Conservation (phyloP, 2,888 invertebrate species). For the Euphydryas editha region DNA sequence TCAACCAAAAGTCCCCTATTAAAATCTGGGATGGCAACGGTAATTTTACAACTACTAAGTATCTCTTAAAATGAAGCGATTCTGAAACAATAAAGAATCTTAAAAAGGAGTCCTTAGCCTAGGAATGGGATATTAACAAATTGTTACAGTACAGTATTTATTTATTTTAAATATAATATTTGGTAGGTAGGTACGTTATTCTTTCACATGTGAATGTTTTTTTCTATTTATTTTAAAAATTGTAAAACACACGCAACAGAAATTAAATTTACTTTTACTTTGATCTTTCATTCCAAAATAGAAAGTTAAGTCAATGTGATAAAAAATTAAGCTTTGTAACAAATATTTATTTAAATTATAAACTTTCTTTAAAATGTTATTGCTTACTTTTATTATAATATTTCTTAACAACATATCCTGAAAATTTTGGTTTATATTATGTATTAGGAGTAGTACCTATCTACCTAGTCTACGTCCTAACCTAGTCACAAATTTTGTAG, state of each 20-base stretch:
- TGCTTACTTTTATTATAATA: not conserved
- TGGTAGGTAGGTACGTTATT: not conserved
- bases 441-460: not conserved
- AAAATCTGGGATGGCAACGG: too few relatives aligned
- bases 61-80: too few relatives aligned
- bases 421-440: not conserved
- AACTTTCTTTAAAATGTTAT: not conserved
- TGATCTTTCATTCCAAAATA: slow-evolving; percentile 4
- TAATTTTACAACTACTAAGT: too few relatives aligned
- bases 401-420: not conserved
- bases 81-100: too few relatives aligned
- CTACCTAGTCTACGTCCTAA: too few relatives aligned
- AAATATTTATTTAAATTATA: not conserved
- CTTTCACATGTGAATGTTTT: not conserved
- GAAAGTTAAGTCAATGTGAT: not conserved
- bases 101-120: too few relatives aligned
- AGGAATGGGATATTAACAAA: too few relatives aligned
- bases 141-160: too few relatives aligned
- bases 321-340: not conserved
- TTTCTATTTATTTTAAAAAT: not conserved
- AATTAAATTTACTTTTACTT: not conserved
- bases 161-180: not conserved
- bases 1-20: too few relatives aligned
- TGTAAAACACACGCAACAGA: not conserved
- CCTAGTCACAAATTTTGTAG: too few relatives aligned